Evolutionary conservation across 2,113 vertebrate species (phyloP), one percentile per base, ranked within the genome.

Genomic region (Bujurquina vittata): DNA sequence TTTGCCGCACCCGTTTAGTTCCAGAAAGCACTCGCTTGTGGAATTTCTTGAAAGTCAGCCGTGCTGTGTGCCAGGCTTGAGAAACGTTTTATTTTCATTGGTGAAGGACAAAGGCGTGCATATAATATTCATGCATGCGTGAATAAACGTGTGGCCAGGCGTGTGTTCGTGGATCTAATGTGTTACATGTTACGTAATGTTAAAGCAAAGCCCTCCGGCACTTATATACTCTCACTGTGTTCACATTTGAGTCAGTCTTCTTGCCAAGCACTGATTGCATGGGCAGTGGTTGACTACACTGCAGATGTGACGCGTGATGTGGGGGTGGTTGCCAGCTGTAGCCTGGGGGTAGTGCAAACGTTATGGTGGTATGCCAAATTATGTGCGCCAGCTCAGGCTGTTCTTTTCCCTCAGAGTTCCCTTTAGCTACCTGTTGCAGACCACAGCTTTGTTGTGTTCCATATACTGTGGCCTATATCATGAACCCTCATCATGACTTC

Each of bases 1-100:
- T 96, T 96, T 95, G 91, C 91, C 23, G 90, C 95, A 93, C 90
- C 89, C 86, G 82, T 95, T 96, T 95, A 95, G 95, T 95, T 96
- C 94, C 94, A 94, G 94, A 95, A 94, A 93, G 87, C 89, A 87
- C 90, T 91, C 87, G 89, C 92, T 95, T 89, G 91, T 93, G 92
- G 93, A 96, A 94, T 94, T 95, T 95, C 94, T 93, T 94, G 94
- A 95, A 95, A 96, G 95, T 95, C 95, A 93, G 89, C 84, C 83
- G 65, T 83, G 78, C 88, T 72, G 86, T 93, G 90, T 94, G 91
- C 84, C 76, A 80, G 81, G 72, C 81, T 92, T 52, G 10, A 84
- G 84, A 84, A 81, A 84, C 58, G 7, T 81, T 86, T 89, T 11
- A 75, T 87, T 87, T 82, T 77, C 61, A 74, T 57, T 26, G 58